Base-by-base conservation (phyloP, 2,113 vertebrate genomes). In the Choloepus hoffmanni region DNA sequence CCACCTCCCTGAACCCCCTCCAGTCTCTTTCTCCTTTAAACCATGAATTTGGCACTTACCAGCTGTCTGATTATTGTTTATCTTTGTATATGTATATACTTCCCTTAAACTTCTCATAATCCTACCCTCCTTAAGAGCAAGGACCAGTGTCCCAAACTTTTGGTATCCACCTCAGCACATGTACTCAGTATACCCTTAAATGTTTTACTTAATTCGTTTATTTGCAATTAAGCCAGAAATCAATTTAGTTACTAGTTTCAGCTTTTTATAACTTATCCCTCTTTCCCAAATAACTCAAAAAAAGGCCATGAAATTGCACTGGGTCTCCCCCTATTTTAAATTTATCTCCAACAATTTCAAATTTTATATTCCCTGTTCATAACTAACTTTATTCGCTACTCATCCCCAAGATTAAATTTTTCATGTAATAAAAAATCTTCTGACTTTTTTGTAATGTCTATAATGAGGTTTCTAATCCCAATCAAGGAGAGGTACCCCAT, bases 241-340 rank as follows among this genome's bases (percentile, higher is more conserved):
- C 63, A 77, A 85, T 72, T 60, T 14, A 68, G 24, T 53, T 70
- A 84, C 43, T 45, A 62, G 81, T 58, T 73, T 83, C 87, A 93
- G 45, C 23, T 83, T 95, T 84, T 95, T 88, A 85, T 90, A 83
- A 92, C 36, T 72, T 70, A 89, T 53, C 45, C 50, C 50, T 90
- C 18, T 43, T 73, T 82, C 90, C 67, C 48, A 62, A 95, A 95
- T 83, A 85, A 90, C 43, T 77, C 86, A 85, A 81, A 88, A 45
- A 78, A 23, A 53, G 77, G 63, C 28, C 45, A 72, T 85, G n/a
- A 79, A 89, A 93, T 2, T 68, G 11, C 9, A 93, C 13, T 63
- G 86, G 30, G 23, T 86, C 19, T 18, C 45, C 48, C 28, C 85
- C 58, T 81, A 79, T 48, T 93, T 94, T 92, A 89, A 88, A 85